phyloP scores from a whole-genome alignment of 2,888 invertebrate genomes.

The Drosophila siamana region DNA sequence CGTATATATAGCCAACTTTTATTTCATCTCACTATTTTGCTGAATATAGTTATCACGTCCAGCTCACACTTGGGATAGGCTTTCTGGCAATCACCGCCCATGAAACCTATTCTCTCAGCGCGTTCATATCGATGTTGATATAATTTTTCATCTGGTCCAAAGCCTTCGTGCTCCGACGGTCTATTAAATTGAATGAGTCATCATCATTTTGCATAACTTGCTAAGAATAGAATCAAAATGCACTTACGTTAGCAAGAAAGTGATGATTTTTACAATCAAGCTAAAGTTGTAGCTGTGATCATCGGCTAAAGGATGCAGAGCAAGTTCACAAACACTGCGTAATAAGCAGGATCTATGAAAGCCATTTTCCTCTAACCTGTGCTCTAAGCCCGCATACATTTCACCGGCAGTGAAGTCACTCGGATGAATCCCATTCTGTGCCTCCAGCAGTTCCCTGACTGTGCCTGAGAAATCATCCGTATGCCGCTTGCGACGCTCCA shows the following conservation, averaged over 20 bases:
- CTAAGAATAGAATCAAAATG: neutral
- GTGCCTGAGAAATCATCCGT: slow-evolving; percentile 19
- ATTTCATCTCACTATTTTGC: slow-evolving; percentile 66
- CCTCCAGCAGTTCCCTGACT: slow-evolving; percentile 14
- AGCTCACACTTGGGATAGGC: slow-evolving; percentile 80
- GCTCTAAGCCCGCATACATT: slow-evolving; percentile 76
- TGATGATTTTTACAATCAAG: slow-evolving; percentile 89
- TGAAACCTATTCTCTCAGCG: slow-evolving; percentile 82
- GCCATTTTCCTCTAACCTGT: slow-evolving; percentile 85
- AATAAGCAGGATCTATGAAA: slow-evolving; percentile 89
- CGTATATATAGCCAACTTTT: slow-evolving; percentile 5
- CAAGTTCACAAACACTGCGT: slow-evolving; percentile 89
- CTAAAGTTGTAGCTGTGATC: slow-evolving; percentile 84
- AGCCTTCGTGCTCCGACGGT: slow-evolving; percentile 87
- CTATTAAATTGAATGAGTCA: slow-evolving; percentile 73
- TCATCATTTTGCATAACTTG: neutral
- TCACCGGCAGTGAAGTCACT: slow-evolving; percentile 82
- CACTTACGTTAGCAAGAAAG: slow-evolving; percentile 89
- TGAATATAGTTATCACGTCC: slow-evolving; percentile 71
- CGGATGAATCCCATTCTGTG: slow-evolving; percentile 56
- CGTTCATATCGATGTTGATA: slow-evolving; percentile 78
- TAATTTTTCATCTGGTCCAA: slow-evolving; percentile 86
- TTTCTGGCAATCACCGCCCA: slow-evolving; percentile 79
- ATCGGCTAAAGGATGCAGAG: slow-evolving; percentile 87
- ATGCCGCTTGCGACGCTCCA: slow-evolving; percentile 58